Evolutionary conservation across 1,140 invertebrate species (phyloP).

Genomic region (Hylyphantes graminicola): DNA sequence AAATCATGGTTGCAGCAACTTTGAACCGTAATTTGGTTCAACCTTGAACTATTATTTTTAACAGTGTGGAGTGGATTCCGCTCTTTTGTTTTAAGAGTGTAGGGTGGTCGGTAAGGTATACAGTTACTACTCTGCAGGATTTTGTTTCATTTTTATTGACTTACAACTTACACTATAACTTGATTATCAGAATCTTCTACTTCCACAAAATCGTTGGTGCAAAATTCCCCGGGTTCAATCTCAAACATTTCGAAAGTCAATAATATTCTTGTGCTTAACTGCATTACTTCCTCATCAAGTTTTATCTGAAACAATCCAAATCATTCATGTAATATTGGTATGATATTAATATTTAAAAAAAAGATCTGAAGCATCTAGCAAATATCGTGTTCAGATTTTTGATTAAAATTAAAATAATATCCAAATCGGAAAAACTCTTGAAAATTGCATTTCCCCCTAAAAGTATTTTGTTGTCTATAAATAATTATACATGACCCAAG

Average conservation of each 20-base stretch:
- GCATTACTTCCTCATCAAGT: conserved; percentile 10
- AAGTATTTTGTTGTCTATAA: background rate
- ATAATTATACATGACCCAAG: background rate
- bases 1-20: too few species aligned
- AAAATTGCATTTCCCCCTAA: background rate
- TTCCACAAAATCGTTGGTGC: conserved; percentile 43
- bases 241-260: conserved; percentile 52
- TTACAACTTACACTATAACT: conserved; percentile 46
- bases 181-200: conserved; percentile 13
- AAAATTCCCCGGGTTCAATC: conserved; percentile 25
- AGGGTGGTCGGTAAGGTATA: background rate
- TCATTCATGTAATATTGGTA: background rate
- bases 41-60: background rate
- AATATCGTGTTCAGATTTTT: background rate
- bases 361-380: background rate
- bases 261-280: conserved; percentile 34
- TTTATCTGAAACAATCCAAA: conserved; percentile 13
- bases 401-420: background rate
- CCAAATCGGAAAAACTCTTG: background rate
- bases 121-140: background rate
- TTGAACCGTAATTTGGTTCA: too few species aligned
- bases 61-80: background rate
- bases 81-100: background rate
- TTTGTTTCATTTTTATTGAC: background rate
- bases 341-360: background rate